Evolutionary conservation across 2,113 vertebrate genomes (phyloP).

Genomic region (Gallinago undulata): DNA sequence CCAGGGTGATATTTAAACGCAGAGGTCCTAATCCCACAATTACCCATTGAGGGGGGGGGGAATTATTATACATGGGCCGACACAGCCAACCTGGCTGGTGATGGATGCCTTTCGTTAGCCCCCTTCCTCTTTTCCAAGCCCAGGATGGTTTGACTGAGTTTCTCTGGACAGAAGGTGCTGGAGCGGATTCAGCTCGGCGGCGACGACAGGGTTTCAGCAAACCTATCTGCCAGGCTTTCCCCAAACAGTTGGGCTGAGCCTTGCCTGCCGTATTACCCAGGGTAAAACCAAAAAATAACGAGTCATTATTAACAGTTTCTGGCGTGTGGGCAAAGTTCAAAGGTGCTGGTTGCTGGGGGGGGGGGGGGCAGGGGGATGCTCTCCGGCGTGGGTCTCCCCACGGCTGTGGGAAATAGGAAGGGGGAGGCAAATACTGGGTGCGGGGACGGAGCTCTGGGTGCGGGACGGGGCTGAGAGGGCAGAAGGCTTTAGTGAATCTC

Average conservation of each 20-base stretch:
- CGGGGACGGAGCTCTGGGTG: neutral
- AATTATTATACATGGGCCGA: no score
- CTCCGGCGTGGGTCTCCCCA: rapidly evolving
- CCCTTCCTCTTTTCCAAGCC: neutral
- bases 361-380: neutral
- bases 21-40: neutral
- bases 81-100: neutral
- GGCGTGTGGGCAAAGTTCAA: neutral
- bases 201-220: neutral
- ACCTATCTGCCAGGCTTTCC: neutral
- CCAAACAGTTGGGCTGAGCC: neutral
- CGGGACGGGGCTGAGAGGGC: rapidly evolving
- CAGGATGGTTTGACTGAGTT: neutral
- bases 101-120: neutral
- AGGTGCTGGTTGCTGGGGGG: neutral
- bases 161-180: neutral
- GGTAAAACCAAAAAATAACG: neutral
- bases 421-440: neutral
- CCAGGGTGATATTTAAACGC: neutral
- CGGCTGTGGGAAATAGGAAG: rapidly evolving
- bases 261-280: neutral
- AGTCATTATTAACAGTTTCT: neutral
- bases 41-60: neutral
- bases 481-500: neutral
- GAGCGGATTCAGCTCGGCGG: neutral